Evolutionary conservation across 2,113 vertebrate species (phyloP), one percentile per base, ranked within the genome.

Genomic region (Neolamprologus sp.): DNA sequence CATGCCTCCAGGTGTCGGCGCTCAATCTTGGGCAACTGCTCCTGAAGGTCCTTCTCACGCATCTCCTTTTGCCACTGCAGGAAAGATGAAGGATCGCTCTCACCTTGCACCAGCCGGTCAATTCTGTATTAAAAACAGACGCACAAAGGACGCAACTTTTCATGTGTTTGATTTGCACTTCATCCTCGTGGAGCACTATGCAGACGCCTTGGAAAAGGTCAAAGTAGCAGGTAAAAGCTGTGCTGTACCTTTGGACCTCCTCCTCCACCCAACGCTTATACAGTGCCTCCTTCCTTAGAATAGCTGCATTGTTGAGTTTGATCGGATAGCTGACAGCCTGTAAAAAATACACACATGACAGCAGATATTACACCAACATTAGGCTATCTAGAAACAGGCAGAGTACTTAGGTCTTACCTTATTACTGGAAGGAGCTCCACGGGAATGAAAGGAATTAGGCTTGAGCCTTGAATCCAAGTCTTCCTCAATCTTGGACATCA

Each of bases 241-340:
- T 35, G 33, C 26, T 16, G 1, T 95, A 99, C 98, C 97, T 98
- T 85, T 95, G 95, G 42, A 98, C 91, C 80, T 98, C 98, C 53
- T 97, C 92, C 91, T 98, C 97, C 92, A 96, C 91, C 92, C 96
- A 96, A 28, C 95, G 96, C 81, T 97, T 96, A 90, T 97, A 96
- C 14, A 98, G 94, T 35, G 97, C 97, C 54, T 94, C 95, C 89
- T 98, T 97, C 57, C 98, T 96, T 86, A 98, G 92, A 91, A 99
- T 97, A 83, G 97, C 95, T 1, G 98, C 96, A 1, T 96, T 94
- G 90, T 99, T 99, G 88, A 99, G 94, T 94, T 97, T 98, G 87
- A 98, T 95, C 0, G 97, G 96, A 87, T 93, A 49, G 9, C 82
- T 96, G 87, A 96, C 93, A 11, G 80, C 92, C 98, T 99, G 95